These are phyloP conservation scores for Cervus canadensis DNA, from an alignment of 2,113 vertebrate species.

Conservation along the genomic window DNA sequence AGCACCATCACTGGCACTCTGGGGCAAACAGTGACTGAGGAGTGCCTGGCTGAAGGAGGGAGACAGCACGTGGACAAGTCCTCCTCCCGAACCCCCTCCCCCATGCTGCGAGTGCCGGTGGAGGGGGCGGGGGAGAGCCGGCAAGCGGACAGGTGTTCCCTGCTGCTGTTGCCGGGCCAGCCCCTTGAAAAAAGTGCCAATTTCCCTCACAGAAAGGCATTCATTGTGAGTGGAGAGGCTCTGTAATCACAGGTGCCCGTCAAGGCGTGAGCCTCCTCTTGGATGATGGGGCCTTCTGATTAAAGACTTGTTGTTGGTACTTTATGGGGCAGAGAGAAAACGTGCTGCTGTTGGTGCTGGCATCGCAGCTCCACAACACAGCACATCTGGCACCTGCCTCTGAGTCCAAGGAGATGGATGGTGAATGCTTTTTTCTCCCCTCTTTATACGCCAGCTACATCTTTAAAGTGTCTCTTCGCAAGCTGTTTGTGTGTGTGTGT, in stretches of 20 bases:
- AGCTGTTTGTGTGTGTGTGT: background rate
- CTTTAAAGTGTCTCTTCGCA: slow-evolving; percentile 38
- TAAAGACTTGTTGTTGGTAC: slow-evolving; percentile 46
- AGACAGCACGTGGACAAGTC: background rate
- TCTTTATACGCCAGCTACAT: background rate
- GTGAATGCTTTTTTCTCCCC: background rate
- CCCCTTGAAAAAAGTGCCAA: background rate
- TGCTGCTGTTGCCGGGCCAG: background rate
- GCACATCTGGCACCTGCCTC: slow-evolving; percentile 61
- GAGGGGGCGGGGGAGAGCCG: background rate
- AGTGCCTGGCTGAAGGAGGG: background rate
- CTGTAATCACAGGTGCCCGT: background rate
- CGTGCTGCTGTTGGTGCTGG: background rate
- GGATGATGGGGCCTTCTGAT: slow-evolving; percentile 33
- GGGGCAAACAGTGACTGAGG: background rate
- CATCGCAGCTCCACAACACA: background rate
- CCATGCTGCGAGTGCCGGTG: background rate
- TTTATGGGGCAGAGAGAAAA: slow-evolving; percentile 37
- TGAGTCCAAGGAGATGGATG: slow-evolving; percentile 19
- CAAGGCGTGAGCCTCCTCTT: background rate
- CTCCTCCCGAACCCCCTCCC: background rate
- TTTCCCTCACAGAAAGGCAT: background rate
- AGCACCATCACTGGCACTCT: background rate
- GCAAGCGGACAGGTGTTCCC: background rate
- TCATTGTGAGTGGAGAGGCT: background rate